A percentile compares a stretch with the other conserved stretches of the same genome.
These are phyloP conservation scores for Bungarus multicinctus DNA, from an alignment of 2,113 vertebrate species.

Conservation along the genomic window DNA sequence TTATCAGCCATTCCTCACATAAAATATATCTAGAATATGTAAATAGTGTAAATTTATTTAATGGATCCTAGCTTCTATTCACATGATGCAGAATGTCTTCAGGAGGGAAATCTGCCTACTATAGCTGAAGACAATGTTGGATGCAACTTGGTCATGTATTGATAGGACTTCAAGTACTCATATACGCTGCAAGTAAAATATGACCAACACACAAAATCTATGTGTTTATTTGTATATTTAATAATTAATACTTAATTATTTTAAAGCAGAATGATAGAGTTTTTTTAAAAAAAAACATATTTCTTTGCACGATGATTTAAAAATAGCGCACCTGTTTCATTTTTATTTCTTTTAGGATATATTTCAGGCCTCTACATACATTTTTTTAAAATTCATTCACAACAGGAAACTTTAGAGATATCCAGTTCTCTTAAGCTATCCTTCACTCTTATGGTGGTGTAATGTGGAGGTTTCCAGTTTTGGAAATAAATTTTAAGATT, in stretches of 20 bases:
- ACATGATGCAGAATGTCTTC: neutral
- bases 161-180: neutral
- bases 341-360: neutral
- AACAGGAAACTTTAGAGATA: neutral
- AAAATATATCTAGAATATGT: neutral
- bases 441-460: neutral
- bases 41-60: neutral
- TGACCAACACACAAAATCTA: neutral
- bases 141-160: neutral
- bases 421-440: neutral
- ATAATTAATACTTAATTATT: neutral
- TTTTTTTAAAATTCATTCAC: neutral
- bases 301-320: neutral
- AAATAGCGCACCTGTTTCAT: neutral
- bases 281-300: no score
- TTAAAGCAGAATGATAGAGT: neutral
- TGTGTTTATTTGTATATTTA: neutral
- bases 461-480: neutral
- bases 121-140: neutral
- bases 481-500: neutral
- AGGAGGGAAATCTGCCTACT: neutral
- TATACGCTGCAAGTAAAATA: neutral
- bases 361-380: neutral
- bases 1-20: neutral
- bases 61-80: neutral